A percentile compares a stretch with the other conserved stretches of the same genome.
Conservation (phyloP, 2,797 vertebrate genomes). For the Enoplosus armatus region DNA sequence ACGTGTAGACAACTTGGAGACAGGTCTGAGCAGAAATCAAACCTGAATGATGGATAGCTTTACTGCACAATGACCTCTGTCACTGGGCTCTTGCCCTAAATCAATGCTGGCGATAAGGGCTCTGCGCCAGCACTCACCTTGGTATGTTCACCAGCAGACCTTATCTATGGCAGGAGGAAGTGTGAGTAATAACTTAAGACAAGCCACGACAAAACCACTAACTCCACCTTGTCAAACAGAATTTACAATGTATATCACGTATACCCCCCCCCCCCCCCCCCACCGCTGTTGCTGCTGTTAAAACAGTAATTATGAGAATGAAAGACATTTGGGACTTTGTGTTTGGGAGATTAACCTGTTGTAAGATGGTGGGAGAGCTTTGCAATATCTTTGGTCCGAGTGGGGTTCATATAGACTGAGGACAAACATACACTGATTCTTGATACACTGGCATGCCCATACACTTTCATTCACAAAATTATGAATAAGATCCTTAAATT, state of each 20-base stretch:
- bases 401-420: conserved; percentile 75
- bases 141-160: conserved; percentile 85
- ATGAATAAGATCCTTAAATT: conserved; percentile 31
- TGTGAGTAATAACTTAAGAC: conserved; percentile 95
- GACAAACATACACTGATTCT: conserved; percentile 14
- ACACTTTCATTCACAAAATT: conserved; percentile 39
- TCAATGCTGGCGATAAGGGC: conserved; percentile 88
- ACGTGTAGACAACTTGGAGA: conserved; percentile 83
- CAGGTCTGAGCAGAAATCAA: conserved; percentile 84
- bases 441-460: background rate
- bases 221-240: conserved; percentile 98
- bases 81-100: conserved; percentile 85
- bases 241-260: conserved; percentile 95
- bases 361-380: conserved; percentile 80
- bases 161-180: conserved; percentile 90
- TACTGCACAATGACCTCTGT: conserved; percentile 87
- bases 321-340: conserved; percentile 85
- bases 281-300: conserved; percentile 82
- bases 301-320: conserved; percentile 93
- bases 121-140: conserved; percentile 83
- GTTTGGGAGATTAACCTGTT: conserved; percentile 88
- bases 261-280: conserved; percentile 55
- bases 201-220: conserved; percentile 94
- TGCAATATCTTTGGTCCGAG: conserved; percentile 78
- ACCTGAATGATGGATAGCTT: conserved; percentile 84